phyloP scores from a whole-genome alignment of 2,113 vertebrate species.

The Opisthocomus hoazin region DNA sequence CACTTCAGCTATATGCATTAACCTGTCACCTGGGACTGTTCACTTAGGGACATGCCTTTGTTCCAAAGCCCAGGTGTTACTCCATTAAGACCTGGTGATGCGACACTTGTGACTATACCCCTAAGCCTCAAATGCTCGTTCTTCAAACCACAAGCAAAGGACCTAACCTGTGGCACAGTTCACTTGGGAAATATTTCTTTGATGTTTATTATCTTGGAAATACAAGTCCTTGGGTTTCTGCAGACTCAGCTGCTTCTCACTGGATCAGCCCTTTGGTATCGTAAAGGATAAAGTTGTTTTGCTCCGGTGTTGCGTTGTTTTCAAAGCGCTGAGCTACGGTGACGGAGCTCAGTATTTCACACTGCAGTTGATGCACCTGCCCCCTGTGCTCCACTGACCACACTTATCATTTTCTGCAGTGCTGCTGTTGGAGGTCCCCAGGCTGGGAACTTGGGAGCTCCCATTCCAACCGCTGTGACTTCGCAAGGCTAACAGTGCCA shows the following conservation, averaged over 20 bases:
- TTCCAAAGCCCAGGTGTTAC: not conserved
- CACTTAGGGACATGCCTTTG: not conserved
- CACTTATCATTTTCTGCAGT: not conserved
- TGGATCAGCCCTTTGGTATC: not conserved
- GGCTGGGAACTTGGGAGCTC: not conserved
- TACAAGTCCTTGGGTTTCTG: not conserved
- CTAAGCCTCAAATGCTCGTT: not conserved
- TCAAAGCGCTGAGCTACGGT: not conserved
- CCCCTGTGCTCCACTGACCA: not conserved
- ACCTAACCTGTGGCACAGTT: not conserved
- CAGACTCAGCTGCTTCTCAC: not conserved
- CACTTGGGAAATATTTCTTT: not conserved
- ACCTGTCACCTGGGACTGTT: not conserved
- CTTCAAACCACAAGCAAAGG: not conserved
- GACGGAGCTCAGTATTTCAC: not conserved
- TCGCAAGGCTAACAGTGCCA: not conserved
- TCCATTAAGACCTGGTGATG: not conserved
- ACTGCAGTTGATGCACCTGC: fast-evolving
- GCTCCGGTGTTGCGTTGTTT: not conserved
- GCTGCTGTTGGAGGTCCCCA: not conserved
- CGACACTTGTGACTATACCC: not conserved
- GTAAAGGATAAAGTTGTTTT: not conserved
- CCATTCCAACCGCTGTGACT: fast-evolving
- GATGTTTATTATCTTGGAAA: not conserved
- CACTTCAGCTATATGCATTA: not conserved